A percentile compares a stretch with the other conserved stretches of the same genome.
These are phyloP conservation scores for Anastatus disparis DNA, from an alignment of 1,140 invertebrate species.

Conservation along the genomic window DNA sequence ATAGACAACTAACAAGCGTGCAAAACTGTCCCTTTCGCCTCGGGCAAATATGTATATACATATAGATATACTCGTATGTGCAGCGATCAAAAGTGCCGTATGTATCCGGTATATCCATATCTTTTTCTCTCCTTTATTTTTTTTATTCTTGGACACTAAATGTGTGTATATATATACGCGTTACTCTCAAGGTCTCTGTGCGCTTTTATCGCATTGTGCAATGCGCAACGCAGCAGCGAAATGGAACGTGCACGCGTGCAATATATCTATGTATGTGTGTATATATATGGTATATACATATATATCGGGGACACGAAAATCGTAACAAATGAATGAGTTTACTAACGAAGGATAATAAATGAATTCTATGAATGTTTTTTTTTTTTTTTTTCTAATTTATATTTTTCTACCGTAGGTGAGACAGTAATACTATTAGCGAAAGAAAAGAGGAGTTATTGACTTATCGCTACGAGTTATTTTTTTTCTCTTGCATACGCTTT, in stretches of 20 bases:
- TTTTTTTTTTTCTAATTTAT: too few species aligned
- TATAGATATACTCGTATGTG: neutral
- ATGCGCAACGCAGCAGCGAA: neutral
- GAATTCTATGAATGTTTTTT: too few species aligned
- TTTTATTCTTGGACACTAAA: too few species aligned
- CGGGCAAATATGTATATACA: neutral
- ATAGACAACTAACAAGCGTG: neutral
- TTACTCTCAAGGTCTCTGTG: conserved; percentile 40
- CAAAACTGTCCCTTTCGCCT: conserved; percentile 33
- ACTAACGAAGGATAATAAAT: too few species aligned
- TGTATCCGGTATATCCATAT: too few species aligned
- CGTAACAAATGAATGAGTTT: too few species aligned
- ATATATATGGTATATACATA: neutral
- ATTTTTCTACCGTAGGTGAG: too few species aligned
- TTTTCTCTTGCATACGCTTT: too few species aligned
- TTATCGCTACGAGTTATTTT: too few species aligned
- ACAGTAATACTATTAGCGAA: too few species aligned
- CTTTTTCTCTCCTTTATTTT: too few species aligned
- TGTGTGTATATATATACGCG: conserved; percentile 10
- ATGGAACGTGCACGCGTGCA: neutral
- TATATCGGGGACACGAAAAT: neutral
- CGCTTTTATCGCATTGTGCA: conserved; percentile 46
- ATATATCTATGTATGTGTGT: neutral
- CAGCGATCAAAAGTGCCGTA: neutral
- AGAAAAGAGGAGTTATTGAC: too few species aligned